Evolutionary conservation across 2,888 invertebrate genomes (phyloP).

Genomic region (Eupithecia vulgata): DNA sequence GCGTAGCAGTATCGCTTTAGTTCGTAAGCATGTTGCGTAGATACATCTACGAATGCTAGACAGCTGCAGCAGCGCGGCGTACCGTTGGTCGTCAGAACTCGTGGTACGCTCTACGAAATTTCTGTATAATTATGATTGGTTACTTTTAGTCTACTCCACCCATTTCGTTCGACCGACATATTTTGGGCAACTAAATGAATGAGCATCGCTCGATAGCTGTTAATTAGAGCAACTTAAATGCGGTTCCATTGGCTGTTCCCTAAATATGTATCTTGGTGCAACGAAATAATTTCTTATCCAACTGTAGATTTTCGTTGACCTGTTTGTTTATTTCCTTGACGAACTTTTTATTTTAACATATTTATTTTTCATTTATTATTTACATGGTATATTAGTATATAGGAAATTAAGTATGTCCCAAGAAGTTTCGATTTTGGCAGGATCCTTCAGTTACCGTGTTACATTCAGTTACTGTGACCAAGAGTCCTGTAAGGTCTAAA

Average conservation of each 20-base stretch:
- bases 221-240: neutral
- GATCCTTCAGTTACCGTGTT: too few species aligned
- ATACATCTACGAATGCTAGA: neutral
- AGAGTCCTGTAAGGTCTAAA: too few species aligned
- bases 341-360: neutral
- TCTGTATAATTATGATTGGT: neutral
- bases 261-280: neutral
- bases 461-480: too few species aligned
- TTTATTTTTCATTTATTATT: neutral
- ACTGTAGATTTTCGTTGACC: neutral
- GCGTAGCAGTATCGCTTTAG: slow-evolving; percentile 5
- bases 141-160: neutral
- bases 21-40: neutral
- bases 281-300: neutral
- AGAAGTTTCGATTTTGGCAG: too few species aligned
- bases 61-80: too few species aligned
- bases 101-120: neutral
- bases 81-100: neutral
- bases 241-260: neutral
- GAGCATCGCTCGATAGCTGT: neutral
- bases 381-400: neutral
- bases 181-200: neutral
- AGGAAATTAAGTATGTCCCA: too few species aligned
- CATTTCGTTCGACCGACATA: neutral
- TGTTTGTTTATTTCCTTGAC: too few species aligned